Percentiles rank a stretch among this genome's conserved stretches.
phyloP scores from a whole-genome alignment of 2,113 vertebrate genomes.

The Scomber japonicus region DNA sequence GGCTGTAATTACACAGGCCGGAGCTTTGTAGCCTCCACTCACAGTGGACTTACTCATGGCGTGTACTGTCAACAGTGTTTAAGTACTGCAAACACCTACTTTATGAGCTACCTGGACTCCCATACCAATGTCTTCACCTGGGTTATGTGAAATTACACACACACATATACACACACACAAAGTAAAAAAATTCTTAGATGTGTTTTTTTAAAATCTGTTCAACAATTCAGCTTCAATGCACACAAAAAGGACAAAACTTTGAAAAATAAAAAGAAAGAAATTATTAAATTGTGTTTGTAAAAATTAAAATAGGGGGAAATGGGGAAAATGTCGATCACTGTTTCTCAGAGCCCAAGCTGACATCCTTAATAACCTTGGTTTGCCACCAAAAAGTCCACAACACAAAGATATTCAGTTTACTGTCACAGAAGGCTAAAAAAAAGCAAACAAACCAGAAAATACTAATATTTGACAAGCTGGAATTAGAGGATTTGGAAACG shows the following conservation, averaged over 20 bases:
- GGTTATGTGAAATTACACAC: background rate
- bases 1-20: conserved; percentile 46
- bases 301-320: no score
- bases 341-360: no score
- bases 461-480: no score
- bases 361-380: no score
- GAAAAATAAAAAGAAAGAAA: background rate
- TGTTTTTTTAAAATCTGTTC: background rate
- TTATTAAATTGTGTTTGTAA: no score
- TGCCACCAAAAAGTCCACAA: no score
- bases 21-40: conserved; percentile 32
- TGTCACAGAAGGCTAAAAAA: background rate
- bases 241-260: background rate
- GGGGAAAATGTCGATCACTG: no score
- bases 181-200: no score
- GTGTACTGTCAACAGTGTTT: conserved; percentile 28
- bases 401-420: no score
- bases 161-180: background rate
- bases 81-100: conserved; percentile 25
- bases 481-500: no score
- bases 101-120: conserved; percentile 4
- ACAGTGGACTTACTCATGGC: conserved; percentile 1
- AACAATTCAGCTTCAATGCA: background rate
- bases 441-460: no score
- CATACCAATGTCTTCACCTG: background rate